phyloP scores from a whole-genome alignment of 2,888 invertebrate species.

The Clivina fossor region DNA sequence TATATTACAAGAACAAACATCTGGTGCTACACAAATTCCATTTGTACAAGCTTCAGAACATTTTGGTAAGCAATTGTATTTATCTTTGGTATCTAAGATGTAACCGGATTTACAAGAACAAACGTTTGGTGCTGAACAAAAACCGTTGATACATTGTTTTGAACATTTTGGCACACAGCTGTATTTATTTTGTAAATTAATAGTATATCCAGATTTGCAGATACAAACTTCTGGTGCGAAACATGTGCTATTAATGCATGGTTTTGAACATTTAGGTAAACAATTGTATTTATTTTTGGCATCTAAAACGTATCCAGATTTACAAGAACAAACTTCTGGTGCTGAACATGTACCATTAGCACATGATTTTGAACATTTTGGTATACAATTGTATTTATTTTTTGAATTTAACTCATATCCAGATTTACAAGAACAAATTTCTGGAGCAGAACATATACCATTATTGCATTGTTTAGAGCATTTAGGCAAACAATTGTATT shows the following conservation, averaged over 20 bases:
- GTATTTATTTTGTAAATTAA: constrained; percentile 17
- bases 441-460: constrained; percentile 49
- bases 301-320: constrained; percentile 41
- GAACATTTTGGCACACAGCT: constrained; percentile 56
- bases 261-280: constrained; percentile 58
- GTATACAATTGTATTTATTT: constrained; percentile 49
- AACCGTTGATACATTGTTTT: constrained; percentile 66
- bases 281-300: constrained; percentile 46
- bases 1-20: constrained; percentile 53
- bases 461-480: constrained; percentile 44
- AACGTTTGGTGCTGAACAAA: constrained; percentile 65
- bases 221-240: constrained; percentile 66
- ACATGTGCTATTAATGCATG: constrained; percentile 67
- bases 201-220: constrained; percentile 60
- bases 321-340: constrained; percentile 58
- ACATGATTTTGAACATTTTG: constrained; percentile 55
- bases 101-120: constrained; percentile 65
- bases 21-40: constrained; percentile 55
- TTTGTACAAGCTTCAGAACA: constrained; percentile 40
- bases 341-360: constrained; percentile 54
- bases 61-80: constrained; percentile 12
- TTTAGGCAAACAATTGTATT: constrained; percentile 39
- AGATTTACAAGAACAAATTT: constrained; percentile 45
- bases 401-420: constrained; percentile 32
- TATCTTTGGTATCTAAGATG: neutral